Evolutionary conservation across 2,113 vertebrate species (phyloP), one percentile per base, ranked within the genome.

Genomic region (Murina feae): DNA sequence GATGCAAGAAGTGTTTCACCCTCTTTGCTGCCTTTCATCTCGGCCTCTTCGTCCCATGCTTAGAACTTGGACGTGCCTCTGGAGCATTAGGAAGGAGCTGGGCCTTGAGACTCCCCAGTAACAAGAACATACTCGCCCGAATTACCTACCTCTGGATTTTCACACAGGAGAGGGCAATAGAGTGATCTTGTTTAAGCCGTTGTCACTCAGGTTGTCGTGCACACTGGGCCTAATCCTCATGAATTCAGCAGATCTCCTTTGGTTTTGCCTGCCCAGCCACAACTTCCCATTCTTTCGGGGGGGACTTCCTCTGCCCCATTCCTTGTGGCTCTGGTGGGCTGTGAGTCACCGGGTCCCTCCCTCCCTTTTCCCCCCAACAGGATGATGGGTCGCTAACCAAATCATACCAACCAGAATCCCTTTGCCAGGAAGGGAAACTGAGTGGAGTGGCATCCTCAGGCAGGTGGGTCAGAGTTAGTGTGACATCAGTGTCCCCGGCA

Each of bases 311-410:
- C 82, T 60, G 4, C 16, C 32, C 11, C 23, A 21, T 75, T 85
- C 71, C 68, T 18, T 72, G 66, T 71, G 81, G 81, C 75, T 65
- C 20, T 35, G 37, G 53, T 66, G 53, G 78, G 30, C 78, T 66
- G 12, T 86, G 91, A 92, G 86, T 97, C 93, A 96, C 20, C 13
- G n/a, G 32, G 49, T 66, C 12, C n/a, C n/a, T 71, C 69, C 74
- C 39, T 75, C 42, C 72, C 28, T 10, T 20, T 32, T 86, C 58
- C 17, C 80, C 71, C 85, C 25, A 71, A 1, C 4, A 17, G 75
- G 21, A 81, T 37, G 21, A 81, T 37, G 16, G 58, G 10, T 13
- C 58, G 53, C 28, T 13, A 37, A 81, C 37, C 53, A 66, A 39
- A 83, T 39, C 16, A 71, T 32, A 42, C 37, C 39, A 55, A 32